Evolutionary conservation across 2,113 vertebrate genomes (phyloP), one percentile per base, ranked within the genome.

Genomic region (Datnioides undecimradiatus): DNA sequence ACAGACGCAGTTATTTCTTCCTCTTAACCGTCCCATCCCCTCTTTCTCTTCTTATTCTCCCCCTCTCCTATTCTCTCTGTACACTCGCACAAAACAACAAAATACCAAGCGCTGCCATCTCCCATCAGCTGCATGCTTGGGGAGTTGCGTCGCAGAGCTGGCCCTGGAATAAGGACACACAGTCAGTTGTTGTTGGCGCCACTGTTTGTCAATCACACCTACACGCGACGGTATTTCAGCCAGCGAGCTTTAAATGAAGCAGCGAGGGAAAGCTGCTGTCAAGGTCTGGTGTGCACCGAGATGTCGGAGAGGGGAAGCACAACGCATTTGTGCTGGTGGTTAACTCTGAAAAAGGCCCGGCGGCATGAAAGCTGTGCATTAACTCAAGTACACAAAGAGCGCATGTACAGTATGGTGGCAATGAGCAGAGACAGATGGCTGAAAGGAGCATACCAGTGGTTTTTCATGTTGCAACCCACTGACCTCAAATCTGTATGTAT

Each of bases 101-200:
- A 91, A 90, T 79, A 90, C 88, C 83, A 74, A 82, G 90, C 77
- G 14, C 87, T 86, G 87, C 89, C 90, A 82, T 90, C 83, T 87
- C 90, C 73, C 84, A 74, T 92, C 85, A 84, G 79, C 87, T 57
- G 87, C 74, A 57, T 67, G 76, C 75, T 79, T 14, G 78, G 73
- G 66, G 63, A 86, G 78, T 46, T 60, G 67, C 43, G 45, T 73
- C 13, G 71, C 82, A 54, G 64, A 16, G 11, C 34, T 33, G 59
- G 70, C 78, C 77, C 29, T 38, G 29, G 49, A 83, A 76, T 83
- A 70, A 86, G 79, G 85, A 79, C 84, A 88, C 82, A 80, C 82
- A 85, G 73, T 76, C 85, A 78, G 76, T 66, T 69, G 74, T 90
- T 80, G 80, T 82, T 86, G 86, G 75, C 63, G 43, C 59, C 16